Evolutionary conservation across 2,113 vertebrate species (phyloP), one percentile per base, ranked within the genome.

Genomic region (Notarius lentiginosus): DNA sequence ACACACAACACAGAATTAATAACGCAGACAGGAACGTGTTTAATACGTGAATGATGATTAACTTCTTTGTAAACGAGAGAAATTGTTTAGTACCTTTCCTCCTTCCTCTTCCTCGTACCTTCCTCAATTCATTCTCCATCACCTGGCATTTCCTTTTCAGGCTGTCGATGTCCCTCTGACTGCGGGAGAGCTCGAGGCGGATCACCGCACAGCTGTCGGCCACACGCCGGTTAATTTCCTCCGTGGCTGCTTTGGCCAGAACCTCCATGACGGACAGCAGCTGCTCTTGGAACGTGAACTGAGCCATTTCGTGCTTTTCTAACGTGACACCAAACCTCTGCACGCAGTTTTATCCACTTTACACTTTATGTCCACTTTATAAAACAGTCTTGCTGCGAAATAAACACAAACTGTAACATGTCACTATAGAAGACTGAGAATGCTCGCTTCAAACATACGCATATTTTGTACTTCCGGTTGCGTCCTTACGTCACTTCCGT

Each of bases 261-360:
- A 93, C 76, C 82, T 94, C 94, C 93, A 95, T 91, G 83, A 95
- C 91, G 80, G 94, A 93, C 89, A 93, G 75, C 9, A 95, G 79
- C 93, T 95, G 92, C 79, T 88, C 89, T 75, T 94, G 94, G 88
- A 95, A 95, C 84, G 88, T 85, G 88, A 86, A 75, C 88, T 66
- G 89, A 86, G 94, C 89, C 93, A 94, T 94, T 75, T 86, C 86
- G 27, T 34, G 49, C 22, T 85, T 22, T 24, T 55, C 27, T 75
- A 17, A 27, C 51, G 14, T 18, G 0, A 11, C 60, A 15, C 65
- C 1, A 51, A 22, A 55, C 24, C n/a, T 55, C 58, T n/a, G 5
- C 8, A 24, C 30, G 24, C 55, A 4, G 20, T n/a, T 24, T 34
- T 18, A 49, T 14, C 12, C 24, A 41, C 34, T 41, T 41, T 41